Evolutionary conservation across 2,888 invertebrate genomes (phyloP), one percentile per base, ranked within the genome.

Genomic region (Lasioglossum figueresi): DNA sequence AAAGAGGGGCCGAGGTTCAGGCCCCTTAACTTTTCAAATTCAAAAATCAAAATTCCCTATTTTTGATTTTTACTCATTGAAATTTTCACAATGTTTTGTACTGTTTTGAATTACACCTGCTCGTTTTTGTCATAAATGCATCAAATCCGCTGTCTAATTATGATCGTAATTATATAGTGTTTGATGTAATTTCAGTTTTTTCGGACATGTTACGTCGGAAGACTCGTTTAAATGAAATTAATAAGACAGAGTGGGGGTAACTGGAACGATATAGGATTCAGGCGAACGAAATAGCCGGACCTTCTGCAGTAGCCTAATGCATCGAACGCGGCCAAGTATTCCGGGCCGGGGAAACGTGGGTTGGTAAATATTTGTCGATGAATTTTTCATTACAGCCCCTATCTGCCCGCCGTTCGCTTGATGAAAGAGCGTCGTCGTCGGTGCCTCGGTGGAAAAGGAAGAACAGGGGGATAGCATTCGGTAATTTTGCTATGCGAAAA

Each of bases 351-450:
- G 16, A 27, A 73, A 72, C 72, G 40, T 48, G 45, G 63, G 31
- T n/a, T 16, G 34, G 76, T 27, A 59, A 72, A 68, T 43, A 37
- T 73, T 76, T 37, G 72, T 27, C 12, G 8, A 16, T 48, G 59
- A 56, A 31, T 84, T 83, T 78, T 79, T 83, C 66, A 79, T 83
- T 56, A 56, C 59, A 14, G 27, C 5, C 27, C 27, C 27, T 4
- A 27, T 14, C 14, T n/a, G 5, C 0, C 59, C 27, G 59, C 34
- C 16, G 19, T 34, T 34, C 6, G 19, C 8, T 10, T 10, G 34
- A 66, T 66, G 66, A 37, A 68, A 68, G 37, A 34, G 37, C 68
- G 68, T 34, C 37, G 23, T 19, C 10, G 23, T 19, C 12, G 14
- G 75, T 6, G 37, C 5, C 45, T 14, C 5, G 27, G 14, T 23